A percentile compares a stretch with the other conserved stretches of the same genome.
Evolutionary conservation across 2,113 vertebrate species (phyloP).

Genomic region (Polyodon spathula): DNA sequence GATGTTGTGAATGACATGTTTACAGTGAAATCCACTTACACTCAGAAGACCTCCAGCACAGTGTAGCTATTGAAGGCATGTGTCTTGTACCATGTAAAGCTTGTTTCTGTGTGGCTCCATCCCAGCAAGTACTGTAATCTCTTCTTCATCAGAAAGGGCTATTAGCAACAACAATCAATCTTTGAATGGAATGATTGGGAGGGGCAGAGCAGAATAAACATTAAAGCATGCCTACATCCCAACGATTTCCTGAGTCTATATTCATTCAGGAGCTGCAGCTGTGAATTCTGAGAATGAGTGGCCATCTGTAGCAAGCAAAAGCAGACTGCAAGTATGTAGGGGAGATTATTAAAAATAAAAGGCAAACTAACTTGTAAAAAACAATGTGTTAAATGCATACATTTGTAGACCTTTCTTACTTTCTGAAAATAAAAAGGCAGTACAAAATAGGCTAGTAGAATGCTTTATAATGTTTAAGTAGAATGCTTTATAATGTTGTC

Average conservation of each 20-base stretch:
- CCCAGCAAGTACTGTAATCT: conserved; percentile 35
- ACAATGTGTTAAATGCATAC: no score
- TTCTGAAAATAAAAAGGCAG: no score
- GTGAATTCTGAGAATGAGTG: not conserved
- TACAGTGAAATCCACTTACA: not conserved
- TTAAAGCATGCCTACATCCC: conserved; percentile 16
- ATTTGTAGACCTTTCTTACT: no score
- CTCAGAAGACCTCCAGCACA: not conserved
- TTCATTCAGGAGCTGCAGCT: not conserved
- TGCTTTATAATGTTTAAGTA: no score
- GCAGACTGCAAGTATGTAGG: no score
- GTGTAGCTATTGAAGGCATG: not conserved
- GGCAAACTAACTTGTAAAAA: no score
- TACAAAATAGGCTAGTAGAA: no score
- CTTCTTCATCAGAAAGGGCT: conserved; percentile 32
- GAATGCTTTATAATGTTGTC: no score
- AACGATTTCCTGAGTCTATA: not conserved
- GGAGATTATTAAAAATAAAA: no score
- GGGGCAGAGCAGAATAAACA: conserved; percentile 24
- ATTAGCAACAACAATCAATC: conserved; percentile 29
- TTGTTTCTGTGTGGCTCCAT: conserved; percentile 23
- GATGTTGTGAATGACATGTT: no score
- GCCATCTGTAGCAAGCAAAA: not conserved
- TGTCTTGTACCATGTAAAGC: not conserved
- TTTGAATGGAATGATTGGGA: conserved; percentile 30